phyloP scores from a whole-genome alignment of 1,140 invertebrate species.

The Coptotermes formosanus region DNA sequence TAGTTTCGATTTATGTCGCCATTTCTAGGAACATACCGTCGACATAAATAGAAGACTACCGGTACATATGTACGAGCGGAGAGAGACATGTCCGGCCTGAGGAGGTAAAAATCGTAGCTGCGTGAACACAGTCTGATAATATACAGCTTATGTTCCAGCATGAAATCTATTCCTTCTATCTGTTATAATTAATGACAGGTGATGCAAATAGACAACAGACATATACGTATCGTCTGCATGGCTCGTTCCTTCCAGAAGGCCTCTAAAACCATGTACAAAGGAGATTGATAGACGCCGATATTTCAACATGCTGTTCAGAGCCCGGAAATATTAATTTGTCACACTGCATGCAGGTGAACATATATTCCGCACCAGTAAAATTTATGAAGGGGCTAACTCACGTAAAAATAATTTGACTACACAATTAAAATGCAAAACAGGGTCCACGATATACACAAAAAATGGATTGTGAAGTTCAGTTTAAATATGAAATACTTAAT shows the following conservation, averaged over 20 bases:
- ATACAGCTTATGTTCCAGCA: background rate
- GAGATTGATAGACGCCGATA: background rate
- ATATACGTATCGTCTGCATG: background rate
- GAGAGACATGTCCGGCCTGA: too few species aligned
- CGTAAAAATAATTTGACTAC: background rate
- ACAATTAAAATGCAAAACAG: background rate
- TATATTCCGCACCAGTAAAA: background rate
- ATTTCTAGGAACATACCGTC: too few species aligned
- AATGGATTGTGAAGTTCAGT: background rate
- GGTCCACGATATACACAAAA: background rate
- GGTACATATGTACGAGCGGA: too few species aligned
- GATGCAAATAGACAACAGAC: background rate
- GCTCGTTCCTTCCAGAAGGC: background rate
- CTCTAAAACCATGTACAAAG: background rate
- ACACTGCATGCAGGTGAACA: background rate
- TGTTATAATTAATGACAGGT: background rate
- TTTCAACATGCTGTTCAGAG: background rate
- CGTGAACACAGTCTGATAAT: background rate
- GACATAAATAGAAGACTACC: too few species aligned
- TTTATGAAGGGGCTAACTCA: background rate
- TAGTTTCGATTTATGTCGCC: too few species aligned
- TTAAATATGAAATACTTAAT: too few species aligned
- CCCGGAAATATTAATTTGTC: background rate
- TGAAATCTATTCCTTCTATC: background rate
- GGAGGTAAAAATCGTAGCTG: background rate